Conservation (phyloP, 1,140 invertebrate species). For the Holcopasites calliopsidis region DNA sequence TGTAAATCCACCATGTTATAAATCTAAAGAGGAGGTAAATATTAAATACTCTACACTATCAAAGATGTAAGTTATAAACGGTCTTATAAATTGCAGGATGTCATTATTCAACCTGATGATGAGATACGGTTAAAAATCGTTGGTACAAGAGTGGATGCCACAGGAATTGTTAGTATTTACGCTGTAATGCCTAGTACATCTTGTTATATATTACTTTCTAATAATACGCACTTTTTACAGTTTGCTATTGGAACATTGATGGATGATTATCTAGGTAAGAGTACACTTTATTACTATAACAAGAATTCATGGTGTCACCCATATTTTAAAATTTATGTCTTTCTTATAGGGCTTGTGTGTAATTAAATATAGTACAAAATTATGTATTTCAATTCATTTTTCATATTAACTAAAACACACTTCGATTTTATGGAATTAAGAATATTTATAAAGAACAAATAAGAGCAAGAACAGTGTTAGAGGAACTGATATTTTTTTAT, state of each 20-base stretch:
- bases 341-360: conserved; percentile 62
- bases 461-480: not conserved
- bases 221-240: conserved; percentile 81
- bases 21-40: conserved; percentile 95
- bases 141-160: conserved; percentile 98
- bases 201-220: conserved; percentile 21
- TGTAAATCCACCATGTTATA: conserved; percentile 98
- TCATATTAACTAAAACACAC: not conserved
- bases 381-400: not conserved
- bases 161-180: conserved; percentile 88
- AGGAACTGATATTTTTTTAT: too few relatives aligned
- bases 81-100: conserved; percentile 82
- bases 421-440: not conserved
- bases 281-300: conserved; percentile 14
- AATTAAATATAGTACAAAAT: conserved; percentile 40
- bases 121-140: conserved; percentile 99
- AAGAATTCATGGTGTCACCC: not conserved
- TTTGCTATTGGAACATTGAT: conserved; percentile 99
- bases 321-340: not conserved
- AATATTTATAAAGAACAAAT: not conserved
- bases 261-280: conserved; percentile 95
- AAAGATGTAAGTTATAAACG: not conserved
- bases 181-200: conserved; percentile 34
- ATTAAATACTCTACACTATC: not conserved
- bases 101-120: conserved; percentile 98